Percentiles rank a stretch among this genome's conserved stretches.
These are phyloP conservation scores for Chiridota heheva DNA, from an alignment of 35 echinoderm and acorn worm species.

Conservation along the genomic window DNA sequence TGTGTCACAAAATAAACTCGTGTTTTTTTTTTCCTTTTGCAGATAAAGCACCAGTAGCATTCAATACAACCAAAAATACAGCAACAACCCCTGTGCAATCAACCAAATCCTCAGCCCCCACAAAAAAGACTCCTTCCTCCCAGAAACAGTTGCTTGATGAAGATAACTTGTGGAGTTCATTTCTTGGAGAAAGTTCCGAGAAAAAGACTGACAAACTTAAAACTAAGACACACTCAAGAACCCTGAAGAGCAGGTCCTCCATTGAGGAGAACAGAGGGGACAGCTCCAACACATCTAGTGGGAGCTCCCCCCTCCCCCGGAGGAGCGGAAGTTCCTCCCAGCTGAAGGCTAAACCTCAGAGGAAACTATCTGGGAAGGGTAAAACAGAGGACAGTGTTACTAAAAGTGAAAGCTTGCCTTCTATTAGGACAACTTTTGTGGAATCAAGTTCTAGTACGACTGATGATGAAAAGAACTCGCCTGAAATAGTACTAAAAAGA, in stretches of 20 bases:
- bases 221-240: slow-evolving; percentile 14
- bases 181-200: slow-evolving; percentile 40
- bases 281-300: neutral
- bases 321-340: neutral
- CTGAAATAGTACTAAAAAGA: neutral
- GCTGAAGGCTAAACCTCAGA: slow-evolving; percentile 46
- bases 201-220: slow-evolving; percentile 44
- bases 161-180: slow-evolving; percentile 79
- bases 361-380: slow-evolving; percentile 22
- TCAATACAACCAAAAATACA: neutral
- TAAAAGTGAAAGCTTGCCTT: neutral
- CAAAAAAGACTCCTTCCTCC: neutral
- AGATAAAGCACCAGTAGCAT: neutral
- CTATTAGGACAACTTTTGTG: neutral
- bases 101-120: neutral
- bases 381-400: slow-evolving; percentile 33
- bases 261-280: slow-evolving; percentile 14
- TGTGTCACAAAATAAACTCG: neutral
- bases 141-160: slow-evolving; percentile 44
- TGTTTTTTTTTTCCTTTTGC: neutral
- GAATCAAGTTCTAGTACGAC: slow-evolving; percentile 35
- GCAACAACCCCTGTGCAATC: neutral
- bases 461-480: slow-evolving; percentile 33
- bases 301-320: too few relatives aligned
- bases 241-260: neutral